Conservation (phyloP, 2,797 vertebrate genomes). For the Dendrocincla tyrannina region DNA sequence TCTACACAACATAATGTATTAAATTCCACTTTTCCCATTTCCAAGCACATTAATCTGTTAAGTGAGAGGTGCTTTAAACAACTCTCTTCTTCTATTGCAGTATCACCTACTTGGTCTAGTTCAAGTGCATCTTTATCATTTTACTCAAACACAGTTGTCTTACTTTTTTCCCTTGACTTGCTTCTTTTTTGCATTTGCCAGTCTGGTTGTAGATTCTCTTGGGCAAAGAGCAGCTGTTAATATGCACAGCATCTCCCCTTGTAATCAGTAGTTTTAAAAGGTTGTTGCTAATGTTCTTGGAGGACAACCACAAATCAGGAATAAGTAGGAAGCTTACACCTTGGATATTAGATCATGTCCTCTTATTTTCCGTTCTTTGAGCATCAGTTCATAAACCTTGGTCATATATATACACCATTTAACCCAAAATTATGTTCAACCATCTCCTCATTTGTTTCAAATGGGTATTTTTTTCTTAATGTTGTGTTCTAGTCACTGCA, state of each 20-base stretch:
- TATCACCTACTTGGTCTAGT: constrained; percentile 49
- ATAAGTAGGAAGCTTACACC: constrained; percentile 68
- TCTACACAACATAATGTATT: background rate
- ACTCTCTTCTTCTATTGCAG: constrained; percentile 9
- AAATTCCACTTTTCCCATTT: background rate
- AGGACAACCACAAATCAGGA: constrained; percentile 75
- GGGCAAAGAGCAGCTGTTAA: constrained; percentile 76
- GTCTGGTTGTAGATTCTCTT: constrained; percentile 57
- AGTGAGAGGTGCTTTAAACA: constrained; percentile 5
- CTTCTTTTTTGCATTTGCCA: constrained; percentile 52
- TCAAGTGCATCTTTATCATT: constrained; percentile 68
- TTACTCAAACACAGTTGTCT: constrained; percentile 7
- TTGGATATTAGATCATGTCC: constrained; percentile 49
- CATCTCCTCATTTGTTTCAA: background rate
- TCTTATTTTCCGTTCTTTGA: background rate
- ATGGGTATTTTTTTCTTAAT: background rate
- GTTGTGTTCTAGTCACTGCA: background rate
- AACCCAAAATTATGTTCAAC: background rate
- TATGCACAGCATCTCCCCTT: constrained; percentile 76
- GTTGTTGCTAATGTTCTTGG: constrained; percentile 79
- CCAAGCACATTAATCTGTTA: constrained; percentile 3
- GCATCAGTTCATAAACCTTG: background rate
- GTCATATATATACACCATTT: background rate
- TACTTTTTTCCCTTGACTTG: background rate
- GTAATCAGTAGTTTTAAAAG: constrained; percentile 84